Conservation (phyloP, 2,113 vertebrate species). For the Hippocampus abdominalis region DNA sequence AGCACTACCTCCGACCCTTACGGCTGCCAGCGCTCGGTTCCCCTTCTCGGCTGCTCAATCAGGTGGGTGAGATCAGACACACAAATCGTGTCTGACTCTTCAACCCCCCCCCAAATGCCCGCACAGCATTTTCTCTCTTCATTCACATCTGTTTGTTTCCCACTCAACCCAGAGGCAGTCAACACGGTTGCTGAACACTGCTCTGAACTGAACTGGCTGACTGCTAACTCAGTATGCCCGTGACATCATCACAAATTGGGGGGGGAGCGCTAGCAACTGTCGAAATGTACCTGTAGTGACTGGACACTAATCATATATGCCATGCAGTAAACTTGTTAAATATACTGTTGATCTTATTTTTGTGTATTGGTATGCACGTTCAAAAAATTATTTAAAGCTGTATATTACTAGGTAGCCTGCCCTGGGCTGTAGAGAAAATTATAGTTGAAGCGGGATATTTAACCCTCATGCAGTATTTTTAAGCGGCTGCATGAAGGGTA, state of each 20-base stretch:
- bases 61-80: slow-evolving; percentile 41
- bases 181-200: slow-evolving; percentile 57
- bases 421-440: neutral
- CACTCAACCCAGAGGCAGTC: slow-evolving; percentile 55
- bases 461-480: too few species aligned
- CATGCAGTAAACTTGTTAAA: neutral
- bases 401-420: neutral
- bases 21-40: slow-evolving; percentile 11
- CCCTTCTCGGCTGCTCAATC: slow-evolving; percentile 17
- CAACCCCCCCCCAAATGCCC: slow-evolving; percentile 22
- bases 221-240: slow-evolving; percentile 62
- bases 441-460: neutral
- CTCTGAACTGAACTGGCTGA: slow-evolving; percentile 58
- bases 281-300: slow-evolving; percentile 26
- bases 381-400: neutral
- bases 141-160: slow-evolving; percentile 62
- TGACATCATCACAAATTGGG: slow-evolving; percentile 42
- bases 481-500: too few species aligned
- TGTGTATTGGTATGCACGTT: neutral
- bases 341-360: neutral
- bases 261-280: neutral
- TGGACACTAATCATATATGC: neutral
- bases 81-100: slow-evolving; percentile 60
- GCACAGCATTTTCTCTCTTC: slow-evolving; percentile 20
- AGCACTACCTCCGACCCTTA: slow-evolving; percentile 11